These are phyloP conservation scores for Notamacropus eugenii DNA, from an alignment of 2,797 vertebrate species.

Conservation along the genomic window DNA sequence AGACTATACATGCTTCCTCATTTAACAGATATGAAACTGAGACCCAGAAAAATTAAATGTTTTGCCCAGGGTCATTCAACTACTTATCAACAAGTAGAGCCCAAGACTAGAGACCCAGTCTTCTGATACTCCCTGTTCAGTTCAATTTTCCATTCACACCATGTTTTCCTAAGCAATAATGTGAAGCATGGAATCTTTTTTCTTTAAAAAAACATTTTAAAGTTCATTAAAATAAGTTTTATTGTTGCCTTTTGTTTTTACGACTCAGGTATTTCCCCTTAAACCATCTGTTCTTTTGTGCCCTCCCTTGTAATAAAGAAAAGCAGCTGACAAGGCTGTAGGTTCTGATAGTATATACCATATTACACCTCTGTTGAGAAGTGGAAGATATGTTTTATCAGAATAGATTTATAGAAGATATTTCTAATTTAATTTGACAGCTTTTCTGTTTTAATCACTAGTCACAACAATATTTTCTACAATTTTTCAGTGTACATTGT, in stretches of 20 bases:
- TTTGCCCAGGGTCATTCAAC: background rate
- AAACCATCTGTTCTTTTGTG: background rate
- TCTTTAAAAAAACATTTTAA: background rate
- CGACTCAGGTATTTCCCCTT: background rate
- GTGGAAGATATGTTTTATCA: constrained; percentile 37
- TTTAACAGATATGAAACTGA: background rate
- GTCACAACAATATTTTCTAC: background rate
- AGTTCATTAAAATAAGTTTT: background rate
- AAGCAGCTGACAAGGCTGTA: background rate
- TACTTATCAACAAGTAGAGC: background rate
- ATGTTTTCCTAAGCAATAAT: background rate
- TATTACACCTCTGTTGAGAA: background rate
- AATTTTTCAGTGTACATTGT: background rate
- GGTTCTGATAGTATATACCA: background rate
- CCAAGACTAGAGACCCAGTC: background rate
- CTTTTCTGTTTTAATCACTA: constrained; percentile 49
- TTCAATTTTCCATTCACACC: background rate
- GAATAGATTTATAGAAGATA: constrained; percentile 48
- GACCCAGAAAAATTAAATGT: background rate
- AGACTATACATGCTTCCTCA: background rate
- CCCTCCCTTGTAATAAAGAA: background rate
- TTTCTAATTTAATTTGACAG: constrained; percentile 43
- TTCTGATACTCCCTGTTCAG: background rate
- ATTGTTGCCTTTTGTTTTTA: background rate
- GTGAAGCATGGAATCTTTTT: background rate